A percentile compares a stretch with the other conserved stretches of the same genome.
Evolutionary conservation across 2,113 vertebrate species (phyloP).

Genomic region (Rissa tridactyla): DNA sequence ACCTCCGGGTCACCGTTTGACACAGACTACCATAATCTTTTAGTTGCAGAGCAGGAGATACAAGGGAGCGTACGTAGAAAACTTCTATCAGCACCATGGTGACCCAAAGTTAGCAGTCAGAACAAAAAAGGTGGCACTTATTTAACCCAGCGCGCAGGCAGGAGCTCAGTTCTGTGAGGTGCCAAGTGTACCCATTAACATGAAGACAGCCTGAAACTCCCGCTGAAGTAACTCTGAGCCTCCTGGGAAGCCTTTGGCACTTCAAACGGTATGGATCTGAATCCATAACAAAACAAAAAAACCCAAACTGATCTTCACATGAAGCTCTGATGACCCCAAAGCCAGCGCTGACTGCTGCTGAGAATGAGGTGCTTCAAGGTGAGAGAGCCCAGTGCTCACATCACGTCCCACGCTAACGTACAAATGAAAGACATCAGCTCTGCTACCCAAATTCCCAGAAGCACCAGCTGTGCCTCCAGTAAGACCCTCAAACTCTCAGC

Average conservation of each 20-base stretch:
- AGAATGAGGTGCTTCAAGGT: background rate
- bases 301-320: background rate
- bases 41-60: background rate
- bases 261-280: background rate
- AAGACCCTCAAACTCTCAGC: constrained; percentile 5
- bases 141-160: background rate
- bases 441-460: background rate
- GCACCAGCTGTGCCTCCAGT: background rate
- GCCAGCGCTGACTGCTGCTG: background rate
- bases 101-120: background rate
- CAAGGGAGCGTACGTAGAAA: background rate
- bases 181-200: background rate
- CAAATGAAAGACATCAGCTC: background rate
- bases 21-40: background rate
- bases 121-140: background rate
- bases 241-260: background rate
- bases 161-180: background rate
- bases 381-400: background rate
- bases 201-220: background rate
- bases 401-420: background rate
- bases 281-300: background rate
- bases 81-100: background rate
- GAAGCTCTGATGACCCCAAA: background rate
- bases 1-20: background rate
- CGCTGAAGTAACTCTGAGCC: background rate